phyloP scores from a whole-genome alignment of 2,888 invertebrate genomes.

The Protonemura montana region DNA sequence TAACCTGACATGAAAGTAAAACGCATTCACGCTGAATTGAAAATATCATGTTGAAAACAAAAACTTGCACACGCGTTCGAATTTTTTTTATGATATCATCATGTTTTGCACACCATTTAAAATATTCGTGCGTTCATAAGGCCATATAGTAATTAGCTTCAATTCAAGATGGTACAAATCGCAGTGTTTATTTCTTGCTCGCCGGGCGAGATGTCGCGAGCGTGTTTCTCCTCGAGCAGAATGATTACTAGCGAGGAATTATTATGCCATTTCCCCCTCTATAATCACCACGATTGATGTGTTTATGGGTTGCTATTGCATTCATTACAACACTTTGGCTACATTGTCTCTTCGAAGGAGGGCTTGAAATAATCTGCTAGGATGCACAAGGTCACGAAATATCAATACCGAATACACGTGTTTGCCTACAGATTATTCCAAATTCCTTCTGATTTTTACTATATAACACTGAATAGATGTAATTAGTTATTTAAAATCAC shows the following conservation, averaged over 20 bases:
- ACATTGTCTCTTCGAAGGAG: background rate
- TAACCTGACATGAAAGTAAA: background rate
- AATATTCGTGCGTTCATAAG: background rate
- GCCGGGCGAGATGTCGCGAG: constrained; percentile 20
- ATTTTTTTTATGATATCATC: background rate
- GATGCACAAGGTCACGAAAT: too few relatives aligned
- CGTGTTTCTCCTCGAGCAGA: background rate
- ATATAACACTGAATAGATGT: too few relatives aligned
- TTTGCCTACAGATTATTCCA: too few relatives aligned
- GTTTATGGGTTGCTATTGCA: background rate
- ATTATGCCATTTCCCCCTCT: background rate
- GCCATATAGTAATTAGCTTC: background rate
- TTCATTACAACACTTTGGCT: background rate
- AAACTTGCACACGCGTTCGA: background rate
- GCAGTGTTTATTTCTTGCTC: background rate
- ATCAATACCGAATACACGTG: too few relatives aligned
- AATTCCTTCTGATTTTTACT: too few relatives aligned
- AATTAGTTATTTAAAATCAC: too few relatives aligned
- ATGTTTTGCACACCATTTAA: background rate
- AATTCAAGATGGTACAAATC: background rate
- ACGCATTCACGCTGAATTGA: background rate
- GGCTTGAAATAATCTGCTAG: background rate
- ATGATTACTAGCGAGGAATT: background rate
- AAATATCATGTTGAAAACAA: background rate
- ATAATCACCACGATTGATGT: background rate